phyloP scores from a whole-genome alignment of 2,888 invertebrate genomes.

The Lepidochrysops patricia region DNA sequence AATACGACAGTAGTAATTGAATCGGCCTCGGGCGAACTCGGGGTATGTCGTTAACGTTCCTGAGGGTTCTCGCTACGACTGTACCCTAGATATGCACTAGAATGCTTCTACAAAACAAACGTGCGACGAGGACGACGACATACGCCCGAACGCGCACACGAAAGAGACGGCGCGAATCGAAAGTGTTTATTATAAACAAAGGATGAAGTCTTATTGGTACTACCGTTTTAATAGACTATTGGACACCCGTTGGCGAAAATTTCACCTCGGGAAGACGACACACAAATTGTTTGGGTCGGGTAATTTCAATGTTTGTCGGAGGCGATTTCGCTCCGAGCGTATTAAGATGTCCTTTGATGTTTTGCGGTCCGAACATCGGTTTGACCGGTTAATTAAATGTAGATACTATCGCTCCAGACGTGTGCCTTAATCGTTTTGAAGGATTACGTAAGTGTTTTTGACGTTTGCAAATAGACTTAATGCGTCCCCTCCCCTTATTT shows the following conservation, averaged over 20 bases:
- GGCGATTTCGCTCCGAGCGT: conserved; percentile 64
- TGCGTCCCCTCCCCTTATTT: neutral
- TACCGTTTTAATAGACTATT: conserved; percentile 57
- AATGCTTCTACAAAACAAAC: conserved; percentile 59
- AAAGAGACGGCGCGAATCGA: conserved; percentile 43
- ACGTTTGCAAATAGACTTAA: conserved; percentile 23
- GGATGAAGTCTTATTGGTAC: conserved; percentile 70
- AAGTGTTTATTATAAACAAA: conserved; percentile 74
- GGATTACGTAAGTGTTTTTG: conserved; percentile 41
- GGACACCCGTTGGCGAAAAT: conserved; percentile 54
- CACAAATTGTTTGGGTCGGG: conserved; percentile 47
- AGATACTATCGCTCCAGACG: conserved; percentile 44
- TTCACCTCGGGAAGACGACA: conserved; percentile 49
- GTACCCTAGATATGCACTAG: conserved; percentile 65
- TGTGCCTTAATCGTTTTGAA: conserved; percentile 44
- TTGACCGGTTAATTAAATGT: conserved; percentile 62
- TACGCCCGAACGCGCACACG: conserved; percentile 19
- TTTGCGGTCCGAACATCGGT: conserved; percentile 51
- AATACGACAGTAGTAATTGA: conserved; percentile 73
- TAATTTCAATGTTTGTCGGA: conserved; percentile 52
- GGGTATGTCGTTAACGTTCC: conserved; percentile 69
- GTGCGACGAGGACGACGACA: conserved; percentile 37
- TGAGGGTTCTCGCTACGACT: conserved; percentile 54
- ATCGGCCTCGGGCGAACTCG: conserved; percentile 70
- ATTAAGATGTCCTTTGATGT: conserved; percentile 71